Evolutionary conservation across 1,140 invertebrate species (phyloP), one percentile per base, ranked within the genome.

Genomic region (Tetraneura akinire): DNA sequence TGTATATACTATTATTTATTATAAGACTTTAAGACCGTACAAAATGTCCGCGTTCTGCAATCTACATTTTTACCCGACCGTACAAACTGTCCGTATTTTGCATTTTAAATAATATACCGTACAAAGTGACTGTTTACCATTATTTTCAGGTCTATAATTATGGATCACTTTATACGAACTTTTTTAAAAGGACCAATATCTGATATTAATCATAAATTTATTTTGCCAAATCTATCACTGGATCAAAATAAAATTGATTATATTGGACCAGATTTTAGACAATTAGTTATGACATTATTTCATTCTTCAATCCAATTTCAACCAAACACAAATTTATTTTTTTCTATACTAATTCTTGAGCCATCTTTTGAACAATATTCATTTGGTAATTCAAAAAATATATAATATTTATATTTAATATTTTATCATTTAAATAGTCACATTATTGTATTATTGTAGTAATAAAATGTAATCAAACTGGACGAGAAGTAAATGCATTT

Each of bases 131-230:
- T n/a, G n/a, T n/a, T 37, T 37, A 8, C 8, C 8, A 37, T 37
- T 37, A 37, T 71, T 42, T 47, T 47, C 21, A 78, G 74, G 8
- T 78, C 21, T 60, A 60, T 45, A 18, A 18, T 78, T 57, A 26
- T 78, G 74, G 57, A 78, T 60, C 74, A 78, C 26, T 78, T 78
- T 78, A 26, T 62, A 45, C n/a, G 74, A 18, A 78, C 55, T 21
- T 78, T 78, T 78, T 60, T 78, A 4, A 78, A 62, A 78, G 74
- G 74, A 26, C 74, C 74, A 47, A 62, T 78, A 42, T 23, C 74
- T 45, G 74, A 78, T 62, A 78, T 78, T 9, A 78, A 78, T 51
- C 55, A 78, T 23, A 78, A 78, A 78, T 78, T 78, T 62, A 78
- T 78, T 26, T 45, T 78, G 29, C 74, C 74, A 60, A 78, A 60